Evolutionary conservation across 2,888 invertebrate species (phyloP).

Genomic region (Xylophagus ater): DNA sequence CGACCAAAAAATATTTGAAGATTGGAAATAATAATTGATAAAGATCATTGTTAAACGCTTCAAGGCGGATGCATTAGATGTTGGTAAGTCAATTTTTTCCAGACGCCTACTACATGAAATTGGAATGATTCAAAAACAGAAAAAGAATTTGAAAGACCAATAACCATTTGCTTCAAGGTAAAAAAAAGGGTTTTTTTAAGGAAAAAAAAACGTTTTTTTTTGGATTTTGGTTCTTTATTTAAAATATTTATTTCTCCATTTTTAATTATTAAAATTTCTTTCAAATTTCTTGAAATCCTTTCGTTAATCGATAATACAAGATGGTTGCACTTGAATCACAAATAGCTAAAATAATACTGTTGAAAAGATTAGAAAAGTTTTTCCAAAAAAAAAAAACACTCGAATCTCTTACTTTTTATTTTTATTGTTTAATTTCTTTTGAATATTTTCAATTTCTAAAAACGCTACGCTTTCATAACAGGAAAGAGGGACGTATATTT

Average conservation of each 20-base stretch:
- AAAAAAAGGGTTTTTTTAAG: conserved; percentile 3
- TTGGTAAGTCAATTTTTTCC: too few relatives aligned
- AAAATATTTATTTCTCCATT: conserved; percentile 20
- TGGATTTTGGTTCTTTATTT: background rate
- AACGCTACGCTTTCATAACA: conserved; percentile 23
- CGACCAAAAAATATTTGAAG: too few relatives aligned
- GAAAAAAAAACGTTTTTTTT: background rate
- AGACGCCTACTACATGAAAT: too few relatives aligned
- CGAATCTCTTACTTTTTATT: conserved; percentile 1
- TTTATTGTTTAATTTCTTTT: conserved; percentile 17
- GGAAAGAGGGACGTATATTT: conserved; percentile 23
- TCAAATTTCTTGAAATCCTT: conserved; percentile 20
- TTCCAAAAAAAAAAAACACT: background rate
- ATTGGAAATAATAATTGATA: too few relatives aligned
- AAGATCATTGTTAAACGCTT: too few relatives aligned
- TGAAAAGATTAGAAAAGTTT: conserved; percentile 12
- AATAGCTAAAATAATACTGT: conserved; percentile 31
- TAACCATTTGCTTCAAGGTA: too few relatives aligned
- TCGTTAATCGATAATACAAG: conserved; percentile 39
- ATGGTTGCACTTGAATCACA: conserved; percentile 40
- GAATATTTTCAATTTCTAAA: conserved; percentile 19
- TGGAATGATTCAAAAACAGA: too few relatives aligned
- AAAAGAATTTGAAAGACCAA: too few relatives aligned
- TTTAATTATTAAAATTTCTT: conserved; percentile 14
- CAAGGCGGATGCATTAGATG: too few relatives aligned